Evolutionary conservation across 2,113 vertebrate genomes (phyloP).

Genomic region (Zosterops pallidus): DNA sequence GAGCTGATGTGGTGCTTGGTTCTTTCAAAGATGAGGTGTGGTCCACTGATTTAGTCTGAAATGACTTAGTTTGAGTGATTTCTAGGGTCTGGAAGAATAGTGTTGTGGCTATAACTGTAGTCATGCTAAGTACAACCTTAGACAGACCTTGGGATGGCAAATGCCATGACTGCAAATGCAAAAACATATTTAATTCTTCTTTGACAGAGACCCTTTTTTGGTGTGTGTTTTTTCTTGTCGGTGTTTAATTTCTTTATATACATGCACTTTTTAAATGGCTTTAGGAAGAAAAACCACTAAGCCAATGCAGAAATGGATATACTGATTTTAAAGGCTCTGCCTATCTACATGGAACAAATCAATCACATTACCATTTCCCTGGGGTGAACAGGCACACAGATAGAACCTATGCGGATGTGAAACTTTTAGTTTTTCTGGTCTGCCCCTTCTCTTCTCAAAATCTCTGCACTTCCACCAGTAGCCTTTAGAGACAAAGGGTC

Average conservation of each 20-base stretch:
- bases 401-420: not conserved
- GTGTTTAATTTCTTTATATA: not conserved
- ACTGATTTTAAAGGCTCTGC: not conserved
- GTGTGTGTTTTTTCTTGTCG: not conserved
- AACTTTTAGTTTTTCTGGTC: not conserved
- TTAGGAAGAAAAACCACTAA: not conserved
- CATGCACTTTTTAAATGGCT: not conserved
- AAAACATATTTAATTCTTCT: not conserved
- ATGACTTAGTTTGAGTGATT: not conserved
- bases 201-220: rapidly evolving
- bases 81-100: not conserved
- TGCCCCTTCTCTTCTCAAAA: not conserved
- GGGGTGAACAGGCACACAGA: not conserved
- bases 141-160: not conserved
- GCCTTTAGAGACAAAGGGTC: not conserved
- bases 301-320: not conserved
- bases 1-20: rapidly evolving
- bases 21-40: not conserved
- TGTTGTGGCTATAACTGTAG: not conserved
- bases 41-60: not conserved
- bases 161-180: not conserved
- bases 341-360: not conserved
- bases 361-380: not conserved
- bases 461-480: not conserved
- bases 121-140: not conserved